Base-by-base conservation (phyloP, 2,113 vertebrate genomes). In the Caloenas nicobarica region DNA sequence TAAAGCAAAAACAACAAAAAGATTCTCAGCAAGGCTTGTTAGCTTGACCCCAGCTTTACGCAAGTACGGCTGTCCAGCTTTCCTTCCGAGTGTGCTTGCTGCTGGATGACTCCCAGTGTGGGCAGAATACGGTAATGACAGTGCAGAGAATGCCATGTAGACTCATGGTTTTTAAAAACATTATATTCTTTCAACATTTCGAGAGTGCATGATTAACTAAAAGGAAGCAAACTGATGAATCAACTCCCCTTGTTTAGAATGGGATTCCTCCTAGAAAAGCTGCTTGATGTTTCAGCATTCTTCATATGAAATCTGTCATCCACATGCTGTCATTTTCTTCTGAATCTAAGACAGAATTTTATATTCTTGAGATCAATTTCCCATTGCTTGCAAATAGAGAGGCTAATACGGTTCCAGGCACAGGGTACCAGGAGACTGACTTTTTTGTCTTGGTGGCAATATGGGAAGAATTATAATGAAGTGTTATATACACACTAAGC, bases 181-280 rank as follows among this genome's bases (percentile, higher is more conserved):
- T 42, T 3, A 17, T 92, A 88, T 92, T 86, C 62, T 89, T 91
- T 95, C 94, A 96, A 58, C 26, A 51, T 58, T 94, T 94, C 65
- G 21, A 96, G 62, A 96, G 18, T 61, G 48, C 92, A 18, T n/a
- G 64, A 90, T 91, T 94, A 66, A 92, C 95, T 90, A 70, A 95
- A 97, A 95, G 57, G 65, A 90, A 96, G 78, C 54, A 42, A 89
- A 79, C 6, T 28, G 48, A 85, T 80, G 42, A 87, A 88, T 76
- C 46, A 73, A 8, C n/a, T 62, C n/a, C 91, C 21, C 44, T 33
- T 71, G 36, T 89, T 96, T 62, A 95, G 91, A 94, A 54, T 85
- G 19, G 82, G 68, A 73, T 44, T 86, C 87, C 79, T 85, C 21
- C 28, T 72, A 57, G 65, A 61, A 87, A 77, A 70, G 10, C 17